Base-by-base conservation (phyloP, 2,888 invertebrate genomes). In the Plebejus anna region DNA sequence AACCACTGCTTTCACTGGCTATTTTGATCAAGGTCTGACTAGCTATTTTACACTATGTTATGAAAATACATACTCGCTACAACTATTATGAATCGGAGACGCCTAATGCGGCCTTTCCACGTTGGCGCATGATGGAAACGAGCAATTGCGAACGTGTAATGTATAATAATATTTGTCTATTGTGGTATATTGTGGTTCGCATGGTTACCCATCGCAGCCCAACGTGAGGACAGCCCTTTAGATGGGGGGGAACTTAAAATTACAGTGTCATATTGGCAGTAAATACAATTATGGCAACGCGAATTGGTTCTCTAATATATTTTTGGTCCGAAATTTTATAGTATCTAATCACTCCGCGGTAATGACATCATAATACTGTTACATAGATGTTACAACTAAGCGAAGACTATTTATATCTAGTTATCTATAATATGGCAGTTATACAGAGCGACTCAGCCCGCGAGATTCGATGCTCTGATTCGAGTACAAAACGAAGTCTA, bases 351-450 rank as follows among this genome's bases (percentile, higher is more conserved):
- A 87, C 86, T 86, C 89, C 89, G 89, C 88, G 87, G 84, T 87
- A 85, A 82, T 85, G 86, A 88, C 91, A 89, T 88, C 90, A 89
- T 93, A 92, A 93, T 93, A 93, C 93, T 93, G 91, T 90, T 88
- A 90, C 83, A 89, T 76, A 89, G 84, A 86, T 81, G 84, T 87
- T 88, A 88, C 87, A 88, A 86, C 90, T 92, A 91, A 90, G 89
- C 90, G 85, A 90, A 88, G 85, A 88, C 89, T 90, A 90, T 87
- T 86, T 88, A 90, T 87, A 84, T 88, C 83, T 89, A 90, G 81
- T 87, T 87, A 90, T 90, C 89, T 92, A 91, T 91, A 91, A 89
- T 93, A 93, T 92, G 93, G 93, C 93, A 93, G 93, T 92, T 90
- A 87, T 88, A 89, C 81, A 83, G 82, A 83, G 82, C 81, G 79